These are phyloP conservation scores for Hartigia nigra DNA, from an alignment of 2,888 invertebrate species.

Conservation along the genomic window DNA sequence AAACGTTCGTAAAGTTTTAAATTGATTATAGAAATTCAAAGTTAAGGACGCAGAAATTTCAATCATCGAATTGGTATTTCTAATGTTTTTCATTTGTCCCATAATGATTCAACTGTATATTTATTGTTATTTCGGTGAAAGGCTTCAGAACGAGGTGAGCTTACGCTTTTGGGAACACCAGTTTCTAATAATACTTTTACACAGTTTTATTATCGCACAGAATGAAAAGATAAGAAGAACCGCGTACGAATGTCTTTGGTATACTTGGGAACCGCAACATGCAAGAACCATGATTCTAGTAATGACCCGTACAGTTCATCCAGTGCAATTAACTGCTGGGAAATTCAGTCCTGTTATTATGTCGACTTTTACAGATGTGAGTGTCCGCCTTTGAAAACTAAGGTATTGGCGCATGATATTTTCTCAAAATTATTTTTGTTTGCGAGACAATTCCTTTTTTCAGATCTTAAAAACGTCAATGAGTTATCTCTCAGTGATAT, in stretches of 20 bases:
- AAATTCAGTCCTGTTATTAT: too few species aligned
- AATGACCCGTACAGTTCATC: too few species aligned
- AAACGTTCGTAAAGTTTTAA: too few species aligned
- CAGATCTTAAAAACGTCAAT: conserved; percentile 26
- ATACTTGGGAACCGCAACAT: neutral
- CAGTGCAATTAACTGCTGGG: too few species aligned
- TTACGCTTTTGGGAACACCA: neutral
- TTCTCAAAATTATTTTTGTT: too few species aligned
- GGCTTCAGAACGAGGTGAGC: neutral
- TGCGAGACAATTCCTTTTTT: neutral
- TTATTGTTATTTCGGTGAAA: conserved; percentile 5
- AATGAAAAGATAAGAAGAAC: neutral
- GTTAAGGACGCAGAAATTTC: too few species aligned
- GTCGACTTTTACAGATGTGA: too few species aligned
- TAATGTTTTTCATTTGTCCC: neutral
- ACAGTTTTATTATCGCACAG: neutral
- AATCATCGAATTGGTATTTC: neutral
- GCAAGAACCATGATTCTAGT: neutral
- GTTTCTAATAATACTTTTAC: neutral
- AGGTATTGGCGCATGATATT: too few species aligned
- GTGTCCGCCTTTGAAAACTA: too few species aligned
- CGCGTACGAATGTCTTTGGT: neutral
- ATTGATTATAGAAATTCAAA: too few species aligned
- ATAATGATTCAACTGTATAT: neutral
- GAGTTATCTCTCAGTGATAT: conserved; percentile 25